phyloP scores from a whole-genome alignment of 2,797 vertebrate species.

The Argentina silus region DNA sequence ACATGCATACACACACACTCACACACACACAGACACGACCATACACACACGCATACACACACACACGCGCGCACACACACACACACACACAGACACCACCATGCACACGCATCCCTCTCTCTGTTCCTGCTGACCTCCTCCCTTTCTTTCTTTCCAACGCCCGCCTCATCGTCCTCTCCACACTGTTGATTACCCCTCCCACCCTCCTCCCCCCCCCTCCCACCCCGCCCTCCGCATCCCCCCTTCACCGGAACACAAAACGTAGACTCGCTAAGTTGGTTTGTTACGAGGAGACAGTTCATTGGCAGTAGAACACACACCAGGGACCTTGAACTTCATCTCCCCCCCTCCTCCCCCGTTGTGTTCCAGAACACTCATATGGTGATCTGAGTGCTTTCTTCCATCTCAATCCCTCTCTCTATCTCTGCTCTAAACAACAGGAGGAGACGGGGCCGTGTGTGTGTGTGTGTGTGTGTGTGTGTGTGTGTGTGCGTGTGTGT shows the following conservation, averaged over 20 bases:
- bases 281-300: constrained; percentile 21
- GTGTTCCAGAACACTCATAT: constrained; percentile 3
- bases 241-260: background rate
- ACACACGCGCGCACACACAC: background rate
- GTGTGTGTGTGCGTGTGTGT: too few species aligned
- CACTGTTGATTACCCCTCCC: background rate
- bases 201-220: background rate
- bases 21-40: background rate
- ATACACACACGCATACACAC: background rate
- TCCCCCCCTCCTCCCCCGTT: background rate
- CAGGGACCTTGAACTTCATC: background rate
- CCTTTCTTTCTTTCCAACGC: constrained; percentile 22
- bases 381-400: background rate
- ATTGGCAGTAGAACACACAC: constrained; percentile 26
- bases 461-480: too few species aligned
- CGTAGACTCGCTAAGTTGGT: background rate
- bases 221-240: background rate
- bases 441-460: constrained; percentile 21
- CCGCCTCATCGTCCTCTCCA: background rate
- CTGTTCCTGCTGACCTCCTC: constrained; percentile 41
- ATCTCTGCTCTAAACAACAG: constrained; percentile 14
- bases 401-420: constrained; percentile 14
- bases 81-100: background rate
- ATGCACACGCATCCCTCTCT: background rate
- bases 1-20: too few species aligned